These are phyloP conservation scores for Pontoporia blainvillei DNA, from an alignment of 2,113 vertebrate genomes.

Conservation along the genomic window DNA sequence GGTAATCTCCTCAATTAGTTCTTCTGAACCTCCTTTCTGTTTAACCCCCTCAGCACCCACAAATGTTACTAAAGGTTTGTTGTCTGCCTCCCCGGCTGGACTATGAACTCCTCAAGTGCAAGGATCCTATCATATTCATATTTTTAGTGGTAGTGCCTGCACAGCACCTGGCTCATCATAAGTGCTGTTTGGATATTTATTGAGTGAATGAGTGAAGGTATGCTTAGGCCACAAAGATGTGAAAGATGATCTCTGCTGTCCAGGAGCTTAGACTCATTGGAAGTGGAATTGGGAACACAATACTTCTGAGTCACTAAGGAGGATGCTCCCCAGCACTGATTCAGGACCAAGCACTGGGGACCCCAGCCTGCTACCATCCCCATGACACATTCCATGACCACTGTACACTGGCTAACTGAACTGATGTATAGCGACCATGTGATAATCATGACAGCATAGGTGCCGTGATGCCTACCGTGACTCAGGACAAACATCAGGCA, in stretches of 20 bases:
- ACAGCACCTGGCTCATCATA: background rate
- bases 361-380: too few species aligned
- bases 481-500: background rate
- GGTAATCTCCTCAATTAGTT: background rate
- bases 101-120: background rate
- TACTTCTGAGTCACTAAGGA: background rate
- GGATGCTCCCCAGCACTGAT: background rate
- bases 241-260: background rate
- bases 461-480: fast-evolving
- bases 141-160: background rate
- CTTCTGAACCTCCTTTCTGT: background rate
- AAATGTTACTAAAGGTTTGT: background rate
- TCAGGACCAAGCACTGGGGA: background rate
- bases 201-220: background rate
- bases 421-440: fast-evolving
- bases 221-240: background rate
- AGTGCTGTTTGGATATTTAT: background rate
- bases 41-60: background rate
- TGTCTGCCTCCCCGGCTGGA: background rate
- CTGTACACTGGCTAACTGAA: fast-evolving
- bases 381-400: fast-evolving
- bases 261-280: background rate
- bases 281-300: background rate
- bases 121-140: background rate
- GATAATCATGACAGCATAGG: fast-evolving